Conservation (phyloP, 2,888 invertebrate species). For the Pocota personata region DNA sequence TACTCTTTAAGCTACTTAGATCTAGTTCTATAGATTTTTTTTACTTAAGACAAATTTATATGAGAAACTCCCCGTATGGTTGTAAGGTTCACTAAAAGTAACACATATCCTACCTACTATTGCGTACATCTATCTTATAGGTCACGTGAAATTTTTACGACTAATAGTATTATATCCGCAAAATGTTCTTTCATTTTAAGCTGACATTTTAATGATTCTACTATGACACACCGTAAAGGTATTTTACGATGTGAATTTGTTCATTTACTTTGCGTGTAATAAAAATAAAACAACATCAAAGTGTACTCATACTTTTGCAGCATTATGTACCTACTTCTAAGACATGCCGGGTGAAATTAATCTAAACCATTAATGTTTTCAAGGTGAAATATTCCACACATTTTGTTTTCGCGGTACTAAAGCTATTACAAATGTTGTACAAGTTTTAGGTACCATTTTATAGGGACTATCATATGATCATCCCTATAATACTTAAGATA, state of each 20-base stretch:
- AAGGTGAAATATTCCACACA: not conserved
- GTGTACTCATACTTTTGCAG: not conserved
- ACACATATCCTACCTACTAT: not conserved
- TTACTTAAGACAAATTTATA: too few species aligned
- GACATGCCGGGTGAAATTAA: constrained; percentile 6
- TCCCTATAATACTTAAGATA: too few species aligned
- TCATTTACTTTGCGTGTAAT: not conserved
- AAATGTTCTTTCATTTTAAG: not conserved
- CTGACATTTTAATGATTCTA: not conserved
- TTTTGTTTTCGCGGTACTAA: not conserved
- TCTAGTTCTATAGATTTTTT: too few species aligned
- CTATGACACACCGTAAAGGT: constrained; percentile 12
- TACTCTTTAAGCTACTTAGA: too few species aligned
- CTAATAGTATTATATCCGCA: not conserved
- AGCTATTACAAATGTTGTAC: too few species aligned
- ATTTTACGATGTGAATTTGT: constrained; percentile 16
- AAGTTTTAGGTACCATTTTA: too few species aligned
- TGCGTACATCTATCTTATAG: not conserved
- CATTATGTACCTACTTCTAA: not conserved
- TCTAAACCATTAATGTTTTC: not conserved
- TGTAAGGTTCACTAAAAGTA: not conserved
- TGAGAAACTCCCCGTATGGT: too few species aligned
- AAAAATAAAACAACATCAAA: constrained; percentile 1
- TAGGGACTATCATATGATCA: too few species aligned
- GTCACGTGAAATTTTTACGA: not conserved